Evolutionary conservation across 2,113 vertebrate species (phyloP), one percentile per base, ranked within the genome.

Genomic region (Symphodus melops): DNA sequence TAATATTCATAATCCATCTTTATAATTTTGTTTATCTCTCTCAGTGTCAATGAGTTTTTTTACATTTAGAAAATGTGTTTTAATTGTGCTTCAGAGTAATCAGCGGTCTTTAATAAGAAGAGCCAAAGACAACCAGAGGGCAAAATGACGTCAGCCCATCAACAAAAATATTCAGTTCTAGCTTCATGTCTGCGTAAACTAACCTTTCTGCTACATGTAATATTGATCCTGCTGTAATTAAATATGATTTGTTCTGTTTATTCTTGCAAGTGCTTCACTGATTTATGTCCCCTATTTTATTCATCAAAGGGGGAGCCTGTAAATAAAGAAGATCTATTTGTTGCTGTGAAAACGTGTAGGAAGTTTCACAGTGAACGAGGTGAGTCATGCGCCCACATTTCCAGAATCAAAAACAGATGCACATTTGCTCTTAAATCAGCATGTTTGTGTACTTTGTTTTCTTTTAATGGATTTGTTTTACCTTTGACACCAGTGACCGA

Each of bases 291-390:
- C 21, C 46, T 78, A 0, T 68, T 51, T 51, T 51, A n/a, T 60
- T 72, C 59, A 53, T 48, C 16, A 41, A 77, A 99, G 98, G 96
- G 95, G 81, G 91, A 94, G 59, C 95, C 96, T 78, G 95, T 97
- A 81, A 94, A 95, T 79, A 94, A 92, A 61, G 94, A 96, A 66
- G 94, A 97, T 78, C 75, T 99, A 72, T 98, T 98, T 92, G 95
- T 98, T 83, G 98, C 96, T 60, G 97, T 99, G 62, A 99, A 99
- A 95, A 99, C 98, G 0, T 99, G 98, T 86, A 93, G 79, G 94
- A 98, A 96, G 90, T 99, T 98, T 93, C 98, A 98, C 79, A 85
- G 79, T 70, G 97, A 98, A 64, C 92, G 97, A 97, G 96, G 97
- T 98, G 95, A 91, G 97, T 95, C 85, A n/a, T 64, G 10, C 67